Base-by-base conservation (phyloP, 2,797 vertebrate genomes). In the Vireo griseus region DNA sequence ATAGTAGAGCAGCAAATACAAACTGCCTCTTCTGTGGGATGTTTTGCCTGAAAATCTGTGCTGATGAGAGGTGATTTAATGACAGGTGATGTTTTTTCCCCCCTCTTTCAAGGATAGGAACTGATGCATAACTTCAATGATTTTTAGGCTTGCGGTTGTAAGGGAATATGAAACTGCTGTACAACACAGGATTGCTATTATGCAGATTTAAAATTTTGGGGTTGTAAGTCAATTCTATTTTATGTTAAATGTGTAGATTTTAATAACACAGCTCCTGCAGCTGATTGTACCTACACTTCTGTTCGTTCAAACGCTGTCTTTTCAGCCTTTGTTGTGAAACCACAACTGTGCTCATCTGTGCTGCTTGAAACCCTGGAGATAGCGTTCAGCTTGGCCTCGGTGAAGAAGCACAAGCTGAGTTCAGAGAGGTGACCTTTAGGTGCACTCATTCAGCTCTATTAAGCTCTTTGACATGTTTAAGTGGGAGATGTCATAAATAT, bases 381-480 rank as follows among this genome's bases (percentile, higher is more conserved):
- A 55, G 57, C 0, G 0, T 50, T 95, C 40, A 25, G 24, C 29
- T 66, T 39, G 37, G 71, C 33, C 22, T 69, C 0, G 0, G 40
- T 87, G 74, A 58, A 42, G 47, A 65, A 69, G 55, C 15, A 2
- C 6, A 2, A 39, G 13, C 61, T 58, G 42, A 39, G 58, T 59
- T 45, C 13, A 31, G 37, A 58, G 54, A 59, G 35, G 25, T 80
- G 89, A 91, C 87, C 82, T 92, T 71, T 65, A 68, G 45, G 52
- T 86, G 82, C 90, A 54, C 75, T 87, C 72, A 29, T 51, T 83
- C 45, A 87, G 65, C 52, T 79, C 48, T 65, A 0, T 76, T 57
- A 94, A 91, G n/a, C 26, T 26, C 75, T 92, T 67, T 74, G 72
- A 59, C 68, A 76, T 40, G 54, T 76, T 93, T 71, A 93, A 83